phyloP scores from a whole-genome alignment of 2,113 vertebrate species.

The Barnardius zonarius region DNA sequence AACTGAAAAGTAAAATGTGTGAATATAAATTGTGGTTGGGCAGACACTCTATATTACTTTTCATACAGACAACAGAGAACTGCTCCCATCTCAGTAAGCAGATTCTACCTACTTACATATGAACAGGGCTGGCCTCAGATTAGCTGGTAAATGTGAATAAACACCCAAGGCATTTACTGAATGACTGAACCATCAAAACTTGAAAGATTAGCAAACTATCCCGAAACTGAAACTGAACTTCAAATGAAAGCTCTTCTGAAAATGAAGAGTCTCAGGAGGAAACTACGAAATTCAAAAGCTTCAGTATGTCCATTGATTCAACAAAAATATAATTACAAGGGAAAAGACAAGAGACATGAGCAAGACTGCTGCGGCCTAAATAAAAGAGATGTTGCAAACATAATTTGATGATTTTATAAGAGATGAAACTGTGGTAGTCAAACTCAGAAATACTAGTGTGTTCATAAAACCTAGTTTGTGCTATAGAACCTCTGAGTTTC shows the following conservation, averaged over 20 bases:
- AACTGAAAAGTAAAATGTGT: not conserved
- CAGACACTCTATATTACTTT: not conserved
- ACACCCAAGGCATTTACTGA: not conserved
- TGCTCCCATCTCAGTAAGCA: not conserved
- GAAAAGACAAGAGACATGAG: not conserved
- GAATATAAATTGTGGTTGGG: not conserved
- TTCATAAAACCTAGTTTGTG: not conserved
- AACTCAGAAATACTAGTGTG: not conserved
- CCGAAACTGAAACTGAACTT: not conserved
- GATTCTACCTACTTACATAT: not conserved
- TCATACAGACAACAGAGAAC: not conserved
- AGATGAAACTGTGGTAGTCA: not conserved
- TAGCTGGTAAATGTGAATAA: not conserved
- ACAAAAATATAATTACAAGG: constrained; percentile 17
- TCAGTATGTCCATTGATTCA: not conserved
- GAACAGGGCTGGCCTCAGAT: not conserved
- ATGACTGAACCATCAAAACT: not conserved
- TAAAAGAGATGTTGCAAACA: not conserved
- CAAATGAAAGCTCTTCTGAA: constrained; percentile 3
- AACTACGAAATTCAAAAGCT: constrained; percentile 10
- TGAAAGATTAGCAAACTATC: constrained; percentile 19
- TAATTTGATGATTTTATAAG: not conserved
- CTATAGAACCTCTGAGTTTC: not conserved
- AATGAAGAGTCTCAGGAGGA: not conserved
- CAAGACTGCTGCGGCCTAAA: not conserved